Conservation (phyloP, 2,797 vertebrate species). For the Girardinus metallicus region DNA sequence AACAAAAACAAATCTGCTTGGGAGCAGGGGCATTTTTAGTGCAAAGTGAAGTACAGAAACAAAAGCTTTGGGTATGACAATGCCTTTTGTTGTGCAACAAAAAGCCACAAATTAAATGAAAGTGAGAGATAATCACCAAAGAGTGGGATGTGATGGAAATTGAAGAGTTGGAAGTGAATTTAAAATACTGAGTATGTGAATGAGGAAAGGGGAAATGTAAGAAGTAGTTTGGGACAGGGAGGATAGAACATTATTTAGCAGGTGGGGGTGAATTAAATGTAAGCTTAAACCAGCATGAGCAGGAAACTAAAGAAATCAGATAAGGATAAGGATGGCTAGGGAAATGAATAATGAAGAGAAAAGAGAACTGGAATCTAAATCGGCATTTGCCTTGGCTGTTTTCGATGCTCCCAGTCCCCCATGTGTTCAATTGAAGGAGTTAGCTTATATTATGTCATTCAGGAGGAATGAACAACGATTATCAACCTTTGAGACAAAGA, state of each 20-base stretch:
- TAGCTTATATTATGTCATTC: constrained; percentile 59
- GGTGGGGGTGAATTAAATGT: constrained; percentile 11
- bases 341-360: constrained; percentile 35
- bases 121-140: neutral
- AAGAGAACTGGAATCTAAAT: constrained; percentile 26
- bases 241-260: constrained; percentile 7
- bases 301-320: constrained; percentile 39
- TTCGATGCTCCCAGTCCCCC: constrained; percentile 13
- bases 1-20: constrained; percentile 5
- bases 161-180: too few relatives aligned
- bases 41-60: neutral
- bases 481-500: constrained; percentile 34
- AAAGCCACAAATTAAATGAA: neutral
- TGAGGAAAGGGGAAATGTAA: neutral
- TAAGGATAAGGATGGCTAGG: constrained; percentile 18
- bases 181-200: neutral
- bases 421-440: constrained; percentile 45
- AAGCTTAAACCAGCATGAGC: constrained; percentile 31
- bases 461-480: constrained; percentile 51
- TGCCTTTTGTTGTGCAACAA: neutral
- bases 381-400: constrained; percentile 36
- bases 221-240: constrained; percentile 2
- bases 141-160: neutral
- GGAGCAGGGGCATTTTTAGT: neutral
- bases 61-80: neutral